A percentile compares a stretch with the other conserved stretches of the same genome.
phyloP scores from a whole-genome alignment of 2,797 vertebrate genomes.

The Cheirogaleus major region DNA sequence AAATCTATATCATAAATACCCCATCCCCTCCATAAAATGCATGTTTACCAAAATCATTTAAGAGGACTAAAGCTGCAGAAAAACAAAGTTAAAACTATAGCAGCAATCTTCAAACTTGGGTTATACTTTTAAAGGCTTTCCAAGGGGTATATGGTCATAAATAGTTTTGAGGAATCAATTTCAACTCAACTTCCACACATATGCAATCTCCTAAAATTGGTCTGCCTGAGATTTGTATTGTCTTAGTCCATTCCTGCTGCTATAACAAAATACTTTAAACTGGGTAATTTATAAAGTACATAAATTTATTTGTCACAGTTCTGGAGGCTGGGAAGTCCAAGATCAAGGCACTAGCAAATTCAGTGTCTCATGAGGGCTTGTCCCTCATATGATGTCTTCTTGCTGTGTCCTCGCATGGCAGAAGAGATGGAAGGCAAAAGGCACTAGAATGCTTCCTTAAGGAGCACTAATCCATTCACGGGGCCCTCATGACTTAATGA shows the following conservation, averaged over 20 bases:
- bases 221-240: not conserved
- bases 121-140: slow-evolving; percentile 1
- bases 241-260: not conserved
- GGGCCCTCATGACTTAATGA: not conserved
- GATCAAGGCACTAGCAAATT: too few species aligned
- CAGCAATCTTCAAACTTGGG: not conserved
- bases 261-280: not conserved
- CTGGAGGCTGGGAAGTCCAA: too few species aligned
- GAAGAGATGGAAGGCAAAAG: not conserved
- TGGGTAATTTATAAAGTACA: not conserved
- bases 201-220: not conserved
- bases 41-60: slow-evolving; percentile 5
- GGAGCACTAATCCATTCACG: not conserved
- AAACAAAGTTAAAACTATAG: not conserved
- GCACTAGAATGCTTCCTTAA: not conserved
- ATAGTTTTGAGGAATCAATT: slow-evolving; percentile 4
- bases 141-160: not conserved
- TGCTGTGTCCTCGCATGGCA: not conserved
- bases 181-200: not conserved
- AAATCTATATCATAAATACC: not conserved
- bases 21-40: slow-evolving; percentile 19
- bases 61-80: not conserved
- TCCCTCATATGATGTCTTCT: too few species aligned
- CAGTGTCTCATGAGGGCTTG: too few species aligned
- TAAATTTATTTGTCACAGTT: too few species aligned